Base-by-base conservation (phyloP, 2,797 vertebrate genomes). In the Otolemur crassicaudatus region DNA sequence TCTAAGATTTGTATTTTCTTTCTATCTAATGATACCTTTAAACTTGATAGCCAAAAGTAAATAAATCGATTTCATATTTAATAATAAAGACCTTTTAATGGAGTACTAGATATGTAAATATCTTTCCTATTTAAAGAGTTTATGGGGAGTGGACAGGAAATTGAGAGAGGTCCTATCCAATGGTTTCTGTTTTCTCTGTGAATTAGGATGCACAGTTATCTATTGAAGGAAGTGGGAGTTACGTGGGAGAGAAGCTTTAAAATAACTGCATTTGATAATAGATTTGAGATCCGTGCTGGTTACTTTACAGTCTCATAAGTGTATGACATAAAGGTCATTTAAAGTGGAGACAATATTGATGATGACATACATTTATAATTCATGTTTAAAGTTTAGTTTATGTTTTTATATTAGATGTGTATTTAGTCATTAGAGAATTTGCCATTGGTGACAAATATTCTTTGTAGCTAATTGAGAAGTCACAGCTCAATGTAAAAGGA, bases 401-500 rank as follows among this genome's bases (percentile, higher is more conserved):
- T 92, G 29, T 27, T 91, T 94, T 96, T 83, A 73, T 83, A 83
- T 95, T 88, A 81, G 83, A 43, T 82, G 16, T 94, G 20, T n/a
- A 49, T 67, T 83, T 86, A 92, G 60, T 73, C 34, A 79, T 43
- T 85, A 81, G 67, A 93, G 53, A 70, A 94, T 80, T 92, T 96
- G 84, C 75, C 65, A 25, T 88, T 87, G 23, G 84, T 81, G 86
- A 40, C 40, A 92, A 56, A 75, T 86, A 97, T 91, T 90, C 81
- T 92, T 95, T 80, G 17, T 43, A 93, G 72, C 75, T 95, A n/a
- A 90, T 85, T 72, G 63, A 13, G 61, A 97, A 72, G 70, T 94
- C 65, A 75, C 70, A 93, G 34, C 37, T 97, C 83, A 93, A 2
- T 95, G 92, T 93, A 94, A 97, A 95, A 96, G 75, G 43, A 89